Conservation (phyloP, 2,113 vertebrate species). For the Ascaphus truei region DNA sequence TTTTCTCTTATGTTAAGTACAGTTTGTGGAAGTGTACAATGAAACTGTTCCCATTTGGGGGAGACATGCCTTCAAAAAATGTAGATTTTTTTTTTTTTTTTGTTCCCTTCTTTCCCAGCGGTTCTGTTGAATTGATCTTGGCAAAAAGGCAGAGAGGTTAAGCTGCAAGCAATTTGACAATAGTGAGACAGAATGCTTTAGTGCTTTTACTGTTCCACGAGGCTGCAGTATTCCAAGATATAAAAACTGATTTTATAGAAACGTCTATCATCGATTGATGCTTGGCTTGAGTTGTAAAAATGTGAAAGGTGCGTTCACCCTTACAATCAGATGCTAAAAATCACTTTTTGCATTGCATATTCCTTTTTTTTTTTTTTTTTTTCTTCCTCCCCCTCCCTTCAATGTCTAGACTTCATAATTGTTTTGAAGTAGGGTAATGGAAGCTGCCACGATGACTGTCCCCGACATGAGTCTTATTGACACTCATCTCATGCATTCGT, state of each 20-base stretch:
- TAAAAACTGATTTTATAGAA: slow-evolving; percentile 16
- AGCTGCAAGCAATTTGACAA: slow-evolving; percentile 39
- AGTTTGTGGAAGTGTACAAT: slow-evolving; percentile 72
- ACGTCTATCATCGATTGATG: slow-evolving; percentile 11
- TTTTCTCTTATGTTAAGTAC: slow-evolving; percentile 75
- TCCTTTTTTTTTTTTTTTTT: not conserved
- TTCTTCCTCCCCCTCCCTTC: too few relatives aligned
- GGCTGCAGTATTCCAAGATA: slow-evolving; percentile 14
- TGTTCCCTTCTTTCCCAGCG: not conserved
- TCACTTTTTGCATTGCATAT: not conserved
- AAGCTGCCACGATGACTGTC: too few relatives aligned
- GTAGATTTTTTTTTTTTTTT: slow-evolving; percentile 12
- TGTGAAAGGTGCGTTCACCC: not conserved
- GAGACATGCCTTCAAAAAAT: slow-evolving; percentile 64
- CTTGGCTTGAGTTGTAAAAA: not conserved
- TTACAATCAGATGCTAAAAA: not conserved
- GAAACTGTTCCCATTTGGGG: slow-evolving; percentile 71
- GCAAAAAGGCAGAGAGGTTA: slow-evolving; percentile 28
- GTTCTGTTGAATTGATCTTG: slow-evolving; percentile 16
- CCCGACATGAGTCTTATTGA: too few relatives aligned
- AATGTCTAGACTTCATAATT: too few relatives aligned
- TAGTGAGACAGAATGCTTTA: slow-evolving; percentile 27
- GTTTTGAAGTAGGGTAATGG: too few relatives aligned
- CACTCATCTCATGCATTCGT: too few relatives aligned
- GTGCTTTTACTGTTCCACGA: slow-evolving; percentile 18